These are phyloP conservation scores for Tolypeutes matacus DNA, from an alignment of 2,797 vertebrate species.

Conservation along the genomic window DNA sequence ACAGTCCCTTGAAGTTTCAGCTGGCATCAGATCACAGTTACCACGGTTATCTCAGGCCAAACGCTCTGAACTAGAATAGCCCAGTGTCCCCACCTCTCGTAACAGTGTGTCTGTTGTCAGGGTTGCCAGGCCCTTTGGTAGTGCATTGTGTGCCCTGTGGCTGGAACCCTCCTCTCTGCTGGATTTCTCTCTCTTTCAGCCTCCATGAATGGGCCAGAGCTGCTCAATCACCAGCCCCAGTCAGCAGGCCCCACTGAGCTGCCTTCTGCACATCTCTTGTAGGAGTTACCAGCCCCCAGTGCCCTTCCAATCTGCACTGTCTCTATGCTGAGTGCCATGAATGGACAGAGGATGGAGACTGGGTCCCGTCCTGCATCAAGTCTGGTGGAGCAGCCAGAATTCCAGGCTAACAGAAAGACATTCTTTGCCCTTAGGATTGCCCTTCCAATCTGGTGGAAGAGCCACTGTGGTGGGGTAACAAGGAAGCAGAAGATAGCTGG, in stretches of 20 bases:
- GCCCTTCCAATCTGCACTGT: not conserved
- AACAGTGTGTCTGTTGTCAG: not conserved
- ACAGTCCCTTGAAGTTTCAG: not conserved
- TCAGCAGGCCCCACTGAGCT: not conserved
- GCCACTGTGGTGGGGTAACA: not conserved
- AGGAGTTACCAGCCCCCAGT: not conserved
- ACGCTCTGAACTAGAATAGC: not conserved
- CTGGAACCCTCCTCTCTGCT: not conserved
- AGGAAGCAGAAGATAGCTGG: not conserved
- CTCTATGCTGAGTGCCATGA: not conserved
- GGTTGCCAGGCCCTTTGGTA: not conserved
- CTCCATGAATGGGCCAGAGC: not conserved
- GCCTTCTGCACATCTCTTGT: not conserved
- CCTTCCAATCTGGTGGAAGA: not conserved
- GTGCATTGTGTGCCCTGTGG: not conserved
- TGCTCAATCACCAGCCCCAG: not conserved
- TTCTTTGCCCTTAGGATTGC: not conserved
- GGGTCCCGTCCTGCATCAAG: not conserved
- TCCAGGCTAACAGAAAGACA: not conserved
- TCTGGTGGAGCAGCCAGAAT: not conserved
- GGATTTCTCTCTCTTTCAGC: slow-evolving; percentile 52
- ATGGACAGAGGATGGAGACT: not conserved
- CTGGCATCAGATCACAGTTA: not conserved
- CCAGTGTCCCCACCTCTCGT: not conserved
- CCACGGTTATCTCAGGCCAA: not conserved